phyloP scores from a whole-genome alignment of 2,797 vertebrate genomes.

The Spinibarbus caldwelli region DNA sequence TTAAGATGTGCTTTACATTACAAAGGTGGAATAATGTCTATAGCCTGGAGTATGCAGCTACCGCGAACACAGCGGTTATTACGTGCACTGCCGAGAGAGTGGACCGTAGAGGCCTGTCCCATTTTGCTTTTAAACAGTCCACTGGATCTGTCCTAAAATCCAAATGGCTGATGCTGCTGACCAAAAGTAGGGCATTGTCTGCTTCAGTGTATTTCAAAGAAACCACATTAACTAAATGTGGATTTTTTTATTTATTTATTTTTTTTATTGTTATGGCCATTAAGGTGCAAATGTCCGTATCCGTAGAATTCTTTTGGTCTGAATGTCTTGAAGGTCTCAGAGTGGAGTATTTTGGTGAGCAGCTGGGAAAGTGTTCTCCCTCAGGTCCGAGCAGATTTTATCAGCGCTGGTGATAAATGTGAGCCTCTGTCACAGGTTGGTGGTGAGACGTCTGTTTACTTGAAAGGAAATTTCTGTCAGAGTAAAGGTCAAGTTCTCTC shows the following conservation, averaged over 20 bases:
- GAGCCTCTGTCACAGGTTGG: slow-evolving; percentile 76
- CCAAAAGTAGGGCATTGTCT: slow-evolving; percentile 30
- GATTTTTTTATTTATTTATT: no score
- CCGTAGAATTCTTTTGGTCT: not conserved
- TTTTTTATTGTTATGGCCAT: not conserved
- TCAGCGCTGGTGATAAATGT: slow-evolving; percentile 79
- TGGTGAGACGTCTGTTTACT: slow-evolving; percentile 87
- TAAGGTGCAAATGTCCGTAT: not conserved
- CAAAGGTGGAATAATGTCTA: slow-evolving; percentile 69
- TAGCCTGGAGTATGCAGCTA: slow-evolving; percentile 62
- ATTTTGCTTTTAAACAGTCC: slow-evolving; percentile 50
- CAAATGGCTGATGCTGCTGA: slow-evolving; percentile 31
- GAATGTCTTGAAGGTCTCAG: slow-evolving; percentile 15
- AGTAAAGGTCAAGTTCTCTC: slow-evolving; percentile 86
- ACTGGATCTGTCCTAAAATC: slow-evolving; percentile 40
- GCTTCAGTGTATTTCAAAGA: not conserved
- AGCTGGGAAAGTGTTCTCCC: slow-evolving; percentile 25
- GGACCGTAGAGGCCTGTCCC: slow-evolving; percentile 44
- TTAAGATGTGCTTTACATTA: slow-evolving; percentile 70
- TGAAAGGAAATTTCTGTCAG: slow-evolving; percentile 83
- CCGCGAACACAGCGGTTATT: slow-evolving; percentile 48
- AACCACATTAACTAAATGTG: not conserved
- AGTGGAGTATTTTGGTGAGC: slow-evolving; percentile 23
- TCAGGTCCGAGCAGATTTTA: slow-evolving; percentile 62
- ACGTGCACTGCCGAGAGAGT: slow-evolving; percentile 4